Evolutionary conservation across 2,797 vertebrate species (phyloP).

Genomic region (Leptoclinus maculatus): DNA sequence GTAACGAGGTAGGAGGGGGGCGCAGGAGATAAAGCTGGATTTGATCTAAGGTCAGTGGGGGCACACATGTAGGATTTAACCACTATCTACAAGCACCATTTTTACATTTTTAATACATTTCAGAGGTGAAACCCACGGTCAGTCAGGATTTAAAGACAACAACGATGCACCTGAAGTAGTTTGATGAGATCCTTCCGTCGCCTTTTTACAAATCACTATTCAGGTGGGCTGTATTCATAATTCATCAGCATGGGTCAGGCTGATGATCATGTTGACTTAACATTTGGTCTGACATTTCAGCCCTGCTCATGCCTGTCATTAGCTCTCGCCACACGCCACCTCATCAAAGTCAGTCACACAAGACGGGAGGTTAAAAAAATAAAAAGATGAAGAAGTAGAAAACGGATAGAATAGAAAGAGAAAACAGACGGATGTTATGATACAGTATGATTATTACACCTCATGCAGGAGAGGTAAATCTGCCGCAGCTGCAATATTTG

Average conservation of each 20-base stretch:
- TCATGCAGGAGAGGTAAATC: conserved; percentile 3
- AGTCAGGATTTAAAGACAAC: conserved; percentile 6
- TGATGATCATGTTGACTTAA: conserved; percentile 87
- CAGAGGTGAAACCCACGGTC: neutral
- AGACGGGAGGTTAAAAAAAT: neutral
- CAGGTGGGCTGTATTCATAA: conserved; percentile 80
- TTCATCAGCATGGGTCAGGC: conserved; percentile 78
- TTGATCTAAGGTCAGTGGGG: conserved; percentile 58
- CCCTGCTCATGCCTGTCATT: conserved; percentile 79
- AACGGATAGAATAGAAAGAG: neutral
- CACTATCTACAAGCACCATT: conserved; percentile 29
- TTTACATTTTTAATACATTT: conserved; percentile 42
- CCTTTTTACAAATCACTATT: conserved; percentile 67
- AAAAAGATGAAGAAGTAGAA: conserved; percentile 1
- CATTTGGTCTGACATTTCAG: conserved; percentile 89
- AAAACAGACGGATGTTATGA: neutral
- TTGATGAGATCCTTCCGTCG: conserved; percentile 40
- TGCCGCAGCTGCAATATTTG: conserved; percentile 35
- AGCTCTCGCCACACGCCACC: conserved; percentile 80
- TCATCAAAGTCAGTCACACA: conserved; percentile 74
- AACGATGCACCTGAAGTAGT: conserved; percentile 18
- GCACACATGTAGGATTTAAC: conserved; percentile 41
- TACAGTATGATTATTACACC: conserved; percentile 38
- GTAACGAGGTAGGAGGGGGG: conserved; percentile 10
- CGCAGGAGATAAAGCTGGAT: conserved; percentile 48